Evolutionary conservation across 2,797 vertebrate genomes (phyloP).

Genomic region (Myiotriccus ornatus): DNA sequence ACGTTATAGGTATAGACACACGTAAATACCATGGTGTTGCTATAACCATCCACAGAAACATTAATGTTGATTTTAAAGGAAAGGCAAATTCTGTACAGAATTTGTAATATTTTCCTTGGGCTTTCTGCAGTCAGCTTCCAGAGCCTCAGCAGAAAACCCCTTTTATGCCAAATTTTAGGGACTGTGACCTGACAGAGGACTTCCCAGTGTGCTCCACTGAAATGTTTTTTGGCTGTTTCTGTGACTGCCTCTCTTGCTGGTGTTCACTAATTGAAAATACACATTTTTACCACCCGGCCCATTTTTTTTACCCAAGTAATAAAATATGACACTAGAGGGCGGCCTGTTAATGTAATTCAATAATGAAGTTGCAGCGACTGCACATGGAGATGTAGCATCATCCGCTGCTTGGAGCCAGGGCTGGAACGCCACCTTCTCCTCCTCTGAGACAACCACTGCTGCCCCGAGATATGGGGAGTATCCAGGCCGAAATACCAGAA

Average conservation of each 20-base stretch:
- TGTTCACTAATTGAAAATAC: neutral
- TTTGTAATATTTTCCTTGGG: neutral
- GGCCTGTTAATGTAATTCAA: slow-evolving; percentile 75
- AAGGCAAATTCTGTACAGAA: neutral
- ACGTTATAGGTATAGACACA: fast-evolving
- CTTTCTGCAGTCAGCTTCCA: neutral
- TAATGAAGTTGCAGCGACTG: neutral
- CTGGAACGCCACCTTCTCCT: neutral
- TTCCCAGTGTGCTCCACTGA: neutral
- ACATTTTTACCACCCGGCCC: neutral
- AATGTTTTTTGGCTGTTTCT: neutral
- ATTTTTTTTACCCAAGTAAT: slow-evolving; percentile 49
- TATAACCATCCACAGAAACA: neutral
- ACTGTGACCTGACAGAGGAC: neutral
- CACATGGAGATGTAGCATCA: neutral
- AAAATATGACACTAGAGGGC: slow-evolving; percentile 79
- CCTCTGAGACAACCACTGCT: neutral
- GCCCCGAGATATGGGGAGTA: neutral
- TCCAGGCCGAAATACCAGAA: neutral
- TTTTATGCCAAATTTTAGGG: neutral
- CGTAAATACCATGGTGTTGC: fast-evolving
- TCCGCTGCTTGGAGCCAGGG: neutral
- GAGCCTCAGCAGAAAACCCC: neutral
- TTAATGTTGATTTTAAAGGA: neutral
- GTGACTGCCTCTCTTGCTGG: neutral